Evolutionary conservation across 2,888 invertebrate genomes (phyloP).

Genomic region (Tinea semifulvella): DNA sequence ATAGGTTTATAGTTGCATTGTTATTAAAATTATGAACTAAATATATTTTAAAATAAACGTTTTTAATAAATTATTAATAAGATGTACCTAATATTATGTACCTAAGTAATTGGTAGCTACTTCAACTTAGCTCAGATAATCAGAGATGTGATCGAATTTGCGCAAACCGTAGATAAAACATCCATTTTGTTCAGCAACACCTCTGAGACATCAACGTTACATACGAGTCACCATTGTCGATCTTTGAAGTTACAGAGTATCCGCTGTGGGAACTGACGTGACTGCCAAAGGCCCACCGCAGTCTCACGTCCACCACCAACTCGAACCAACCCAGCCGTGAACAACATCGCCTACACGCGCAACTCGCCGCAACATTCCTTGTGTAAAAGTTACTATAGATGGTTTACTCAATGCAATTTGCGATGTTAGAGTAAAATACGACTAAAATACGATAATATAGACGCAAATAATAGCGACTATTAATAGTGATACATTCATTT

Average conservation of each 20-base stretch:
- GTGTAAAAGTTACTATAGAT: slow-evolving; percentile 64
- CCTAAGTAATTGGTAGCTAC: too few relatives aligned
- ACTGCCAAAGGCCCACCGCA: not conserved
- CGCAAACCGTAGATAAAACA: not conserved
- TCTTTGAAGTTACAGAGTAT: not conserved
- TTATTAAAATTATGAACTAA: too few relatives aligned
- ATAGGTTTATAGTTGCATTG: too few relatives aligned
- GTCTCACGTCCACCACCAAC: not conserved
- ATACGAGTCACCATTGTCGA: too few relatives aligned
- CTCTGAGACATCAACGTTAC: too few relatives aligned
- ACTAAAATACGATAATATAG: not conserved
- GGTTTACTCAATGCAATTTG: slow-evolving; percentile 66
- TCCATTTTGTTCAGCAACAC: too few relatives aligned
- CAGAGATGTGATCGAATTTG: too few relatives aligned
- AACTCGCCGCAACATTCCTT: slow-evolving; percentile 65
- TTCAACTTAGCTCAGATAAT: too few relatives aligned
- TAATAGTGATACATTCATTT: slow-evolving; percentile 2
- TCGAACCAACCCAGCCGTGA: too few relatives aligned
- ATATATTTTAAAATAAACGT: too few relatives aligned
- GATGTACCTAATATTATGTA: too few relatives aligned
- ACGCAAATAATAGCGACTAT: slow-evolving; percentile 5
- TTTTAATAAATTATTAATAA: too few relatives aligned
- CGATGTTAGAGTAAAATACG: slow-evolving; percentile 44
- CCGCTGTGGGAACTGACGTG: not conserved
- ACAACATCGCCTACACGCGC: slow-evolving; percentile 55